These are phyloP conservation scores for Orientallactaga bullata DNA, from an alignment of 2,113 vertebrate genomes.

Conservation along the genomic window DNA sequence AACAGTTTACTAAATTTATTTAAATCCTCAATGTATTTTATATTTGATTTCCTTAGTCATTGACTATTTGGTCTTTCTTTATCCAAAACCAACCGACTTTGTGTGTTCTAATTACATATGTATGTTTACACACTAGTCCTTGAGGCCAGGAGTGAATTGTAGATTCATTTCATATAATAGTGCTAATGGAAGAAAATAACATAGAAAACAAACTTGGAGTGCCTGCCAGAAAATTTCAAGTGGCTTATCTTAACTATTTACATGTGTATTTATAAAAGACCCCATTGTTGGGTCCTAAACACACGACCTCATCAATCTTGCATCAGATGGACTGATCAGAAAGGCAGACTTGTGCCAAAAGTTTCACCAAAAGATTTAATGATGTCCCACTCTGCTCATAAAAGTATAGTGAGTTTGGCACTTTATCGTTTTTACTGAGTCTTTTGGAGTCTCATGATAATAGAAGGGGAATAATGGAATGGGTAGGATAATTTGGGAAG, in stretches of 20 bases:
- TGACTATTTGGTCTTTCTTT: conserved; percentile 63
- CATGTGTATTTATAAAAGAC: conserved; percentile 72
- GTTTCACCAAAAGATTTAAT: conserved; percentile 80
- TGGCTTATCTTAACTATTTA: conserved; percentile 64
- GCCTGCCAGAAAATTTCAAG: conserved; percentile 25
- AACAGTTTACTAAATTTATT: conserved; percentile 73
- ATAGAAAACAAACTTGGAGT: conserved; percentile 30
- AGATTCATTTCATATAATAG: conserved; percentile 14
- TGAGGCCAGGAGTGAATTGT: background rate
- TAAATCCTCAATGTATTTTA: conserved; percentile 70
- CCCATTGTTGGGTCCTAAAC: conserved; percentile 70
- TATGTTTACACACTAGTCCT: conserved; percentile 38
- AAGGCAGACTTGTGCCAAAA: conserved; percentile 76
- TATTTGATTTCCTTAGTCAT: conserved; percentile 72
- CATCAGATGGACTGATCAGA: conserved; percentile 76
- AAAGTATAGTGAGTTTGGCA: conserved; percentile 82
- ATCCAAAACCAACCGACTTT: conserved; percentile 63
- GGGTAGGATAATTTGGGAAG: conserved; percentile 84
- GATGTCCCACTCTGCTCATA: conserved; percentile 78
- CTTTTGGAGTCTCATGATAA: conserved; percentile 77
- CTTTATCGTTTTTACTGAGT: conserved; percentile 80
- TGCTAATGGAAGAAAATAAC: background rate
- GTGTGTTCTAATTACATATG: conserved; percentile 65
- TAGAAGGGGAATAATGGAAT: conserved; percentile 83
- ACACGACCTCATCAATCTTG: conserved; percentile 69